phyloP scores from a whole-genome alignment of 2,888 invertebrate species.

The Eristalinus aeneus region DNA sequence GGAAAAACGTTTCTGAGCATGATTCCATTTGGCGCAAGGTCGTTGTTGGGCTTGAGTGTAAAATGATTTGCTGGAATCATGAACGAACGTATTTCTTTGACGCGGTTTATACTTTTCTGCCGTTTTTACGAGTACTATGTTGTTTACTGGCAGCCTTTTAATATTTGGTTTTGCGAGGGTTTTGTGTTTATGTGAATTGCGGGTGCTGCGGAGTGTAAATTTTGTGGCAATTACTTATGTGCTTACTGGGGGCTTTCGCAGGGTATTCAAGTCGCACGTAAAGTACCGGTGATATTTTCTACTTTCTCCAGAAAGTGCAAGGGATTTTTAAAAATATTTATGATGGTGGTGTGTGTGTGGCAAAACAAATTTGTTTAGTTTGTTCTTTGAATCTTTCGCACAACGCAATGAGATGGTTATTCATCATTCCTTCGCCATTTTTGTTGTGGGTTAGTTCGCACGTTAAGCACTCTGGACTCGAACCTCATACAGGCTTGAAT shows the following conservation, averaged over 20 bases:
- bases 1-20: neutral
- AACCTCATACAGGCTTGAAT: no score
- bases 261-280: no score
- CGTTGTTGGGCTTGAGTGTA: neutral
- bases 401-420: no score
- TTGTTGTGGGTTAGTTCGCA: no score
- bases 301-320: no score
- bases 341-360: no score
- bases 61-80: constrained; percentile 14
- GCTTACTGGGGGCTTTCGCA: neutral
- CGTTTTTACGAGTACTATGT: neutral
- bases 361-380: no score
- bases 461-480: no score
- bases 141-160: neutral
- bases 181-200: neutral
- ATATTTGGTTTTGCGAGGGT: neutral
- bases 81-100: neutral
- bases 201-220: neutral
- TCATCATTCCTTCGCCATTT: no score
- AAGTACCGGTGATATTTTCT: no score
- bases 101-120: neutral
- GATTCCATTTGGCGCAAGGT: constrained; percentile 37
- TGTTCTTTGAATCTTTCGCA: no score
- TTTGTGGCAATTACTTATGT: neutral
- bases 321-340: no score